Base-by-base conservation (phyloP, 1,140 invertebrate genomes). In the Pseudomyrmex pallidus region DNA sequence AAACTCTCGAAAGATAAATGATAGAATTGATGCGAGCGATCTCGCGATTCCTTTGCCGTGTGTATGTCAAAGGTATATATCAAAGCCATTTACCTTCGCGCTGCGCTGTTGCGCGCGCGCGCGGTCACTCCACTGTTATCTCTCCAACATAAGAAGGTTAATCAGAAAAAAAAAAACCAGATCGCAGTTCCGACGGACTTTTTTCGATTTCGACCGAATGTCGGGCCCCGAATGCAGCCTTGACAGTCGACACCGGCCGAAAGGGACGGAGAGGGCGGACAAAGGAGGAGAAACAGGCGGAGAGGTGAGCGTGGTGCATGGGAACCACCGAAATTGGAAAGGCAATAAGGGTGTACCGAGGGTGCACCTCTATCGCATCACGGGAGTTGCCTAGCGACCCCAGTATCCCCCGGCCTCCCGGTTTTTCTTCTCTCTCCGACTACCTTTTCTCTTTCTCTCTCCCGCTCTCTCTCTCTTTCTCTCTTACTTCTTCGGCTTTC, bases 381-480 rank as follows among this genome's bases (percentile, higher is more conserved):
- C 90, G 89, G 90, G 92, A 90, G 92, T 93, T 93, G 92, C 92
- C 91, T 93, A 93, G 91, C 92, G 92, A 93, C 92, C 90, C 90
- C 86, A 85, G 86, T 77, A 85, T 89, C 89, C 88, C 48, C n/a
- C 7, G 5, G n/a, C 9, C 56, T 5, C n/a, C n/a, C 56, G n/a
- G 46, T n/a, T 77, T 25, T 20, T 48, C 44, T 44, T 20, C 74
- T 22, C 7, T 10, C 8, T 64, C 35, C 10, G 8, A 10, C 17
- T 57, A 3, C 64, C 68, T 54, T 12, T 52, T 64, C 12, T 50
- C 12, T 12, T 7, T 12, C 2, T 13, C 50, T 13, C 2, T 50
- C 3, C 50, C 50, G 50, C 12, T 13, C 12, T 52, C 10, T 35
- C 66, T 74, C 20, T 80, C 10, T 35, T 66, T 74, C 25, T 80